Conservation (phyloP, 2,888 invertebrate species). For the Chrysodeixis includens region DNA sequence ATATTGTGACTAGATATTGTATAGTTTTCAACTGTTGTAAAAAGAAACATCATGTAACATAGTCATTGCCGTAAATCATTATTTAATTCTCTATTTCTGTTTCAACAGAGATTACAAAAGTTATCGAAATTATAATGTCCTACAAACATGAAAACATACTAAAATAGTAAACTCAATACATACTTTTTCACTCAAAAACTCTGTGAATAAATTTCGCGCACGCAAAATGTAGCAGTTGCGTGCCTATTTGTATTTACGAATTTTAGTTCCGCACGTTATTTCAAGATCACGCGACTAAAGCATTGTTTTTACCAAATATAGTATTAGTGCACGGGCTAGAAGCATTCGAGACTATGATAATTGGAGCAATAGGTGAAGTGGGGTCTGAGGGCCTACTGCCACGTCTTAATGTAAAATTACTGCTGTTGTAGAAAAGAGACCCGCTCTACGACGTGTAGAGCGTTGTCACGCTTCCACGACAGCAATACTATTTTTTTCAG, state of each 20-base stretch:
- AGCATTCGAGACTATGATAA: background rate
- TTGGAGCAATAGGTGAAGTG: background rate
- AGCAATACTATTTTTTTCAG: too few relatives aligned
- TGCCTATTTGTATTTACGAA: conserved; percentile 27
- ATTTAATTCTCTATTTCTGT: background rate
- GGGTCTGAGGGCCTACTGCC: background rate
- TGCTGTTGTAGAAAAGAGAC: too few relatives aligned
- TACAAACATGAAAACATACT: conserved; percentile 13
- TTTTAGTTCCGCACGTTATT: conserved; percentile 21
- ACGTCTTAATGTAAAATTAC: too few relatives aligned
- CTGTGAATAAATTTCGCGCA: conserved; percentile 12
- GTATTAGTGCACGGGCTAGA: background rate
- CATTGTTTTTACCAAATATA: conserved; percentile 9
- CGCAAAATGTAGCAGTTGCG: conserved; percentile 30
- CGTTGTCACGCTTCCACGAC: too few relatives aligned
- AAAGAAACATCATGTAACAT: background rate
- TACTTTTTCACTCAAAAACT: conserved; percentile 17
- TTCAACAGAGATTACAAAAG: background rate
- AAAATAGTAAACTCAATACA: conserved; percentile 1
- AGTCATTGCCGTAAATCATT: background rate
- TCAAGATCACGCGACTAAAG: conserved; percentile 19
- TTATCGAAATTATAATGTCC: conserved; percentile 1
- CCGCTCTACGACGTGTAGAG: too few relatives aligned
- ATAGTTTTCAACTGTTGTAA: too few relatives aligned
- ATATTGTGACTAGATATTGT: too few relatives aligned